phyloP scores from a whole-genome alignment of 1,140 invertebrate species.

The Scaptomyza montana region DNA sequence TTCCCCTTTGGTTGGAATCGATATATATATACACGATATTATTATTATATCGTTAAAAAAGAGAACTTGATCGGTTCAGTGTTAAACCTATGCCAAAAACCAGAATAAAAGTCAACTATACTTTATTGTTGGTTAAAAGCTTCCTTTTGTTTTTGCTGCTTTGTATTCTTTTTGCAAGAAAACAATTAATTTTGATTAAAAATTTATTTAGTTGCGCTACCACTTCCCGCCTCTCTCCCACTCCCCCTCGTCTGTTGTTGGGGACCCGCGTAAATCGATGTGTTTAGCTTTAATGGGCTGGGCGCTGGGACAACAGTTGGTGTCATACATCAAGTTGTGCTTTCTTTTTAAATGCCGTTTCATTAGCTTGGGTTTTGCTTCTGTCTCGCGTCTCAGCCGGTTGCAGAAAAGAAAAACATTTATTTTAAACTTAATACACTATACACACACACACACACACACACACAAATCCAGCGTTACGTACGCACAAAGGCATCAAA shows the following conservation, averaged over 20 bases:
- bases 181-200: constrained; percentile 48
- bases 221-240: background rate
- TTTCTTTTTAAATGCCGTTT: constrained; percentile 61
- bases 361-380: constrained; percentile 49
- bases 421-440: constrained; percentile 77
- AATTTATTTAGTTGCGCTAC: constrained; percentile 31
- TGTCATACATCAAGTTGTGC: constrained; percentile 58
- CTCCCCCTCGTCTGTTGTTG: too few species aligned
- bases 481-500: constrained; percentile 29
- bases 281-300: constrained; percentile 41
- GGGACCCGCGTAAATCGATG: constrained; percentile 17
- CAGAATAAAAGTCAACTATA: too few species aligned
- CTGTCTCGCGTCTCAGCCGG: constrained; percentile 16
- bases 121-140: too few species aligned
- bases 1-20: too few species aligned
- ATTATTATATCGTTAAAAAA: too few species aligned
- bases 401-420: too few species aligned
- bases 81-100: too few species aligned
- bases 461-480: constrained; percentile 6
- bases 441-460: constrained; percentile 28
- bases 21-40: too few species aligned
- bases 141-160: constrained; percentile 1
- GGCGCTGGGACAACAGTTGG: constrained; percentile 1
- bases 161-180: background rate
- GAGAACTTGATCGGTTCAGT: too few species aligned